Percentiles rank a stretch among this genome's conserved stretches.
Conservation (phyloP, 2,113 vertebrate species). For the Rattus norvegicus region GRCr8 NC_086019.1:205924501-205925000, state of each 20-base stretch:
- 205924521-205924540: background rate
- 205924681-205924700: background rate
- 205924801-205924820: background rate
- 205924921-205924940: background rate
- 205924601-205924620: background rate
- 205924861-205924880: background rate
- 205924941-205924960: too few species aligned
- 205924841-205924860: background rate
- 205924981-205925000: background rate
- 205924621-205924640: background rate
- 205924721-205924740: background rate
- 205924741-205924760: background rate
- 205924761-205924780: background rate
- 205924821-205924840: background rate
- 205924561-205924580: background rate
- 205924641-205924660: background rate
- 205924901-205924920: background rate
- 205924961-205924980: background rate
- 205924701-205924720: background rate
- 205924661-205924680: background rate
- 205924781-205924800: background rate
- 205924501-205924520: background rate
- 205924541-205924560: background rate
- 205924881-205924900: background rate
- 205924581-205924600: background rate